These are phyloP conservation scores for Euphydryas editha DNA, from an alignment of 2,888 invertebrate species.

Conservation along the genomic window DNA sequence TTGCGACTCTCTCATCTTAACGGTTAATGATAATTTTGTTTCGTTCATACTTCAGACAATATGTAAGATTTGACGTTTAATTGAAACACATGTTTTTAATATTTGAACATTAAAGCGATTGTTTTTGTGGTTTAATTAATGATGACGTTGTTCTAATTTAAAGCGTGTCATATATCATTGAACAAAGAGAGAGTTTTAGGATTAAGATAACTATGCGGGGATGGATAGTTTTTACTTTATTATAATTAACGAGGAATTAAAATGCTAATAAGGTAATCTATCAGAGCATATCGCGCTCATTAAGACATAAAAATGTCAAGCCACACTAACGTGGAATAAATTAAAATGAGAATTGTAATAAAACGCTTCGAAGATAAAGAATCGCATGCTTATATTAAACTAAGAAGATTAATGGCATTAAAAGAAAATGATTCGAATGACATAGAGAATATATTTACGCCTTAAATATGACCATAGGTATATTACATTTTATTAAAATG, in stretches of 20 bases:
- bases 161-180: constrained; percentile 18
- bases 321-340: constrained; percentile 17
- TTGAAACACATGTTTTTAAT: constrained; percentile 44
- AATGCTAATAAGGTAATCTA: constrained; percentile 34
- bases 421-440: neutral
- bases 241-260: constrained; percentile 30
- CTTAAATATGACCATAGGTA: too few species aligned
- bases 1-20: constrained; percentile 43
- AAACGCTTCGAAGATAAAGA: neutral
- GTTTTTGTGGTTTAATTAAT: constrained; percentile 46
- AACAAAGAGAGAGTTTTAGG: constrained; percentile 5
- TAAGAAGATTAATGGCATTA: neutral
- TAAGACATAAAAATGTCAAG: constrained; percentile 37
- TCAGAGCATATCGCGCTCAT: constrained; percentile 31
- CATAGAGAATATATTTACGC: too few species aligned
- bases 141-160: constrained; percentile 8
- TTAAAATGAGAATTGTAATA: constrained; percentile 18
- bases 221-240: constrained; percentile 13
- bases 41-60: constrained; percentile 30
- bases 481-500: too few species aligned
- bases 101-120: constrained; percentile 35
- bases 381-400: neutral
- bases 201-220: constrained; percentile 8
- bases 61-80: constrained; percentile 29
- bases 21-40: constrained; percentile 32